Evolutionary conservation across 2,888 invertebrate species (phyloP), one percentile per base, ranked within the genome.

Genomic region (Apotomis turbidana): DNA sequence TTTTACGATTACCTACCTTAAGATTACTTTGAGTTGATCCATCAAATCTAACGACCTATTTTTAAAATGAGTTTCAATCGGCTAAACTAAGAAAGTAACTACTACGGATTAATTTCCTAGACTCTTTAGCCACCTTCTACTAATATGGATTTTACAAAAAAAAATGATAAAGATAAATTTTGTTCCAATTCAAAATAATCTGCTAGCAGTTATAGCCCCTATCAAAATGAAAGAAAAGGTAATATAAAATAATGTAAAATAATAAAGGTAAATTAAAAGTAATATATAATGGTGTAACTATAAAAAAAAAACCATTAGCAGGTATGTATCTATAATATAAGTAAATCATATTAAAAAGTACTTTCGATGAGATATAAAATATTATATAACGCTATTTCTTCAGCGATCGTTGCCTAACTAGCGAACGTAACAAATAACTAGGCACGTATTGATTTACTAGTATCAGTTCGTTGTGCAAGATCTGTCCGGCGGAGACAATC

Each of bases 381-480:
- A n/a, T n/a, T n/a, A 66, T 49, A 55, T 57, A 36, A 41, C 41
- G 52, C 5, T 8, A 61, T 71, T 71, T 71, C 60, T 61, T 49
- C 41, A 10, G 62, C 3, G 49, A 49, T 62, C 27, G 61, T 71
- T 71, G 44, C 68, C 55, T 57, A 71, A 71, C 61, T 68, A 51
- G 62, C 46, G 54, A 46, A 67, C 73, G 75, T 73, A 76, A 76
- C 74, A 63, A 75, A 70, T 70, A 61, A 62, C 49, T 66, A 73
- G 72, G 73, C 77, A 78, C 75, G 77, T 79, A 80, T 77, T 78
- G 79, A 84, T 81, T 83, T 83, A 78, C 77, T 74, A 75, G 74
- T 76, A 75, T 74, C 73, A 51, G 76, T 86, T 85, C 52, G 75
- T 87, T 85, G 80, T 79, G 83, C 78, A 87, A 87, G 77, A 77